A percentile compares a stretch with the other conserved stretches of the same genome.
phyloP scores from a whole-genome alignment of 2,797 vertebrate genomes.

The Melanotaenia parkinsoni region DNA sequence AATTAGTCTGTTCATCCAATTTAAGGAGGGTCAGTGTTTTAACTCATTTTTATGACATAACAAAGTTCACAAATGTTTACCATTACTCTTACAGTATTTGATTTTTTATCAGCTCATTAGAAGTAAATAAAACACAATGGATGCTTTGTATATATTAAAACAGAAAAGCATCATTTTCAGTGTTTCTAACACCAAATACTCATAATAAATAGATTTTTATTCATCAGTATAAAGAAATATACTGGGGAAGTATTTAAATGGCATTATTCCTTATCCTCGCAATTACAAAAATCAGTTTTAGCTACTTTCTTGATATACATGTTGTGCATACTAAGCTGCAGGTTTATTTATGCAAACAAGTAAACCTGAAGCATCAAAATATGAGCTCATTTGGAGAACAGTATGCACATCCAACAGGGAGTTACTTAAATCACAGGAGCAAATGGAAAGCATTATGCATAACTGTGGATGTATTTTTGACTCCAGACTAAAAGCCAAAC shows the following conservation, averaged over 20 bases:
- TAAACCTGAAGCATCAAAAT: background rate
- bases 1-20: background rate
- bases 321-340: background rate
- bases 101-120: background rate
- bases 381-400: background rate
- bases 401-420: background rate
- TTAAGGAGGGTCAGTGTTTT: background rate
- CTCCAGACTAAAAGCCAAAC: conserved; percentile 17
- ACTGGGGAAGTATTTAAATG: background rate
- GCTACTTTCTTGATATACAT: background rate
- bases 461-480: conserved; percentile 35
- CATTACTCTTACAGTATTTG: too few species aligned
- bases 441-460: conserved; percentile 8
- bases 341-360: background rate
- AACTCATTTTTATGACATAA: background rate
- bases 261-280: too few species aligned
- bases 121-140: background rate
- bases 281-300: background rate
- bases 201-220: background rate
- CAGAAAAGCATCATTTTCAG: background rate
- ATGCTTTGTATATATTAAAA: background rate
- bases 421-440: conserved; percentile 3
- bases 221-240: background rate
- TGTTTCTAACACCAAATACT: background rate
- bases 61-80: background rate